phyloP scores from a whole-genome alignment of 2,113 vertebrate genomes.

The Gymnobelideus leadbeateri region DNA sequence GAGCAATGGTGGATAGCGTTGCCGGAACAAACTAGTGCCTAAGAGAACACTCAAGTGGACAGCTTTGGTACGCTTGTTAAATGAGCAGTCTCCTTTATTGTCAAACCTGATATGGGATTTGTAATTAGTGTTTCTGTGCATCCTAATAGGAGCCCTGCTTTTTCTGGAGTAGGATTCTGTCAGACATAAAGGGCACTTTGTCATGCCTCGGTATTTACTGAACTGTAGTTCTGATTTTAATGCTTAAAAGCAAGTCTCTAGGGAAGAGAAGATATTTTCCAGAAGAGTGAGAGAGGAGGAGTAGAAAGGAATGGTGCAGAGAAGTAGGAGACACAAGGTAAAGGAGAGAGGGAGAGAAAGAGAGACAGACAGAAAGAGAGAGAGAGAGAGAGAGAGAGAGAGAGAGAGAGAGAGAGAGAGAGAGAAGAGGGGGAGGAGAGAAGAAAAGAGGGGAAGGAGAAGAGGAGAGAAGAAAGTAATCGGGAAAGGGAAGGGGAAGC shows the following conservation, averaged over 20 bases:
- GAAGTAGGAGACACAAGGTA: not conserved
- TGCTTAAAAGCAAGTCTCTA: not conserved
- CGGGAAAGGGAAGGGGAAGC: not conserved
- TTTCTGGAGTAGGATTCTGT: not conserved
- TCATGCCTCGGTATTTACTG: not conserved
- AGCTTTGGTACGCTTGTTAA: not conserved
- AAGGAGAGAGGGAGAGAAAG: not conserved
- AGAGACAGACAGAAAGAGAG: too few species aligned
- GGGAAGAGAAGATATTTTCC: not conserved
- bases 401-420: too few species aligned
- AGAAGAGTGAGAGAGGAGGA: not conserved
- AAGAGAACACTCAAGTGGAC: not conserved
- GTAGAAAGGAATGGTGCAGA: not conserved
- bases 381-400: too few species aligned
- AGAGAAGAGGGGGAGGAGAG: too few species aligned
- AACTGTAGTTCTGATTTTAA: not conserved
- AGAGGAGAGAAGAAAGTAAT: not conserved
- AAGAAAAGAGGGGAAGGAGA: too few species aligned
- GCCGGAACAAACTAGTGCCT: not conserved
- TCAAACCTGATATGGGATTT: not conserved
- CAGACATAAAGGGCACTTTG: not conserved
- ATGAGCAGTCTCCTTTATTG: not conserved
- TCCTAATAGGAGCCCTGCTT: not conserved
- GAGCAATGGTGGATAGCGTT: not conserved
- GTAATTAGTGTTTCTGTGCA: not conserved